Percentiles rank a stretch among this genome's conserved stretches.
phyloP scores from a whole-genome alignment of 2,113 vertebrate species.

The Naja naja region DNA sequence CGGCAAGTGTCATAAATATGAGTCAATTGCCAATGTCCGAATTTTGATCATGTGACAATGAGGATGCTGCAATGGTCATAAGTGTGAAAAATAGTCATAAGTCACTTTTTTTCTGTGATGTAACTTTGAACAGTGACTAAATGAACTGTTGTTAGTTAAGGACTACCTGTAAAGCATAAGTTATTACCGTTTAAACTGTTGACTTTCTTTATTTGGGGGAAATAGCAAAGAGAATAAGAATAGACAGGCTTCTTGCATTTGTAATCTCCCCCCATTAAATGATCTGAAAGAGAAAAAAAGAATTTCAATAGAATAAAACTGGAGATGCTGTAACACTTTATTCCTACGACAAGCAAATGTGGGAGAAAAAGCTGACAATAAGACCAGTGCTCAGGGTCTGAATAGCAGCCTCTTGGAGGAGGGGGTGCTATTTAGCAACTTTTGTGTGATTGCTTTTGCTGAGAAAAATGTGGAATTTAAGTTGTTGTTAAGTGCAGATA shows the following conservation, averaged over 20 bases:
- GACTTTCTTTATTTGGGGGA: conserved; percentile 34
- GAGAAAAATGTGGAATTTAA: conserved; percentile 57
- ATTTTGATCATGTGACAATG: too few species aligned
- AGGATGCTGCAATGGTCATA: too few species aligned
- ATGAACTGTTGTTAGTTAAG: too few species aligned
- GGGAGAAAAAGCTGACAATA: conserved; percentile 45
- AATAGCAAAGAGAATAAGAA: conserved; percentile 30
- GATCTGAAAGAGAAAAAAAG: conserved; percentile 24
- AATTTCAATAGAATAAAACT: conserved; percentile 31
- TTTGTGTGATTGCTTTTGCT: conserved; percentile 45
- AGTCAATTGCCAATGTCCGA: too few species aligned
- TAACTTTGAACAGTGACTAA: too few species aligned
- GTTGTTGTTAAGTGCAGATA: conserved; percentile 57
- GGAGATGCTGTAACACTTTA: conserved; percentile 40
- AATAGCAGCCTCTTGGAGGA: conserved; percentile 44
- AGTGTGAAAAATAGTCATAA: too few species aligned
- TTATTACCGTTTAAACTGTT: conserved; percentile 30
- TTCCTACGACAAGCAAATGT: conserved; percentile 43
- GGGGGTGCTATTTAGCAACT: conserved; percentile 43
- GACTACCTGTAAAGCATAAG: conserved; percentile 17
- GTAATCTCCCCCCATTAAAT: conserved; percentile 45
- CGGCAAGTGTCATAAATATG: too few species aligned
- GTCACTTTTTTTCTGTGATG: too few species aligned
- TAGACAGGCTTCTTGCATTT: conserved; percentile 22
- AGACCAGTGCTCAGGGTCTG: conserved; percentile 31